Evolutionary conservation across 2,888 invertebrate genomes (phyloP).

Genomic region (Drosophila pseudotakahashii): DNA sequence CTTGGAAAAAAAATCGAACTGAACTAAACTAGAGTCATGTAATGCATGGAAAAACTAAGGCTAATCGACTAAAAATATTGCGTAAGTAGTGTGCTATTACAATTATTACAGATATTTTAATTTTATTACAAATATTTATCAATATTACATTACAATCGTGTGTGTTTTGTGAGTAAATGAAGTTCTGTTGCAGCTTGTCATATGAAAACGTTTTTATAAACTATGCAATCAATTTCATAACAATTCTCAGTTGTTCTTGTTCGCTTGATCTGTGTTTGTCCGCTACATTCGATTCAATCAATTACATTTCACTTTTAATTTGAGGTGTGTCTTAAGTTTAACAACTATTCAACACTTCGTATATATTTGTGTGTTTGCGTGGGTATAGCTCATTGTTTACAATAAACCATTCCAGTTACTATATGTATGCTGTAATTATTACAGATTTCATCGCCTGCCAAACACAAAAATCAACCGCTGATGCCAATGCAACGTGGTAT

Average conservation of each 20-base stretch:
- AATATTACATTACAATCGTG: conserved; percentile 36
- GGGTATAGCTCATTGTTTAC: conserved; percentile 26
- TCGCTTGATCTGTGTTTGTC: conserved; percentile 8
- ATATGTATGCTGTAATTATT: conserved; percentile 34
- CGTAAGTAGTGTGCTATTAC: conserved; percentile 38
- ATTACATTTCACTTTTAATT: conserved; percentile 3
- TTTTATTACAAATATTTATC: conserved; percentile 33
- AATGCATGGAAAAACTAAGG: conserved; percentile 23
- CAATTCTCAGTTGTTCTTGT: conserved; percentile 40
- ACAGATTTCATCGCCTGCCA: conserved; percentile 17
- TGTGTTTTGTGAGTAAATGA: conserved; percentile 22
- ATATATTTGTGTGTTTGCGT: conserved; percentile 45
- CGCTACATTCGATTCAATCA: conserved; percentile 7
- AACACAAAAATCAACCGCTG: conserved; percentile 16
- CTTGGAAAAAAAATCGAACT: conserved; percentile 50
- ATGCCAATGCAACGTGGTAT: conserved; percentile 12
- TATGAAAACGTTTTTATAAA: conserved; percentile 73
- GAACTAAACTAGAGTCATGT: conserved; percentile 48
- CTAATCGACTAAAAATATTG: conserved; percentile 34
- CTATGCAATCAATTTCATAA: conserved; percentile 56
- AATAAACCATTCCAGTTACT: conserved; percentile 35
- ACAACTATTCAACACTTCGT: conserved; percentile 79
- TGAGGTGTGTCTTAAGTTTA: conserved; percentile 49
- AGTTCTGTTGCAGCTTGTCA: conserved; percentile 27
- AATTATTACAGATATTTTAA: conserved; percentile 32